These are phyloP conservation scores for Xenentodon cancila DNA, from an alignment of 2,797 vertebrate species.

Conservation along the genomic window DNA sequence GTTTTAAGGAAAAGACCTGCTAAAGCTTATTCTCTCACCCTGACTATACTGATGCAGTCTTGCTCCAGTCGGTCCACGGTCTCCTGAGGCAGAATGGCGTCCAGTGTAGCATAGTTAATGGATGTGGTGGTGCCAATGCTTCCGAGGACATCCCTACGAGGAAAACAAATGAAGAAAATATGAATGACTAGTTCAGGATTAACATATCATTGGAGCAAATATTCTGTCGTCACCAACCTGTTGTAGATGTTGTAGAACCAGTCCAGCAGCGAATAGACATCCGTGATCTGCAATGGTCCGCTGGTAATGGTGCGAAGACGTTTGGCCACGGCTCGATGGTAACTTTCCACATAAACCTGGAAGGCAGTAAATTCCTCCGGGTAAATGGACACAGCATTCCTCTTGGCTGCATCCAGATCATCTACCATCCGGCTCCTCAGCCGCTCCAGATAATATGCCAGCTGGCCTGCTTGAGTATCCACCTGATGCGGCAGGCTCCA, in stretches of 20 bases:
- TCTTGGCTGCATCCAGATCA: conserved; percentile 85
- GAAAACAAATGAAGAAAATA: neutral
- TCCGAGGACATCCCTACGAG: conserved; percentile 88
- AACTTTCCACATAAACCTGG: conserved; percentile 89
- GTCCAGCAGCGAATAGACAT: conserved; percentile 91
- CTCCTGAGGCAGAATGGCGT: conserved; percentile 85
- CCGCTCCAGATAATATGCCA: conserved; percentile 84
- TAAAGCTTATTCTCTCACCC: conserved; percentile 73
- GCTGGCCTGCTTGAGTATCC: conserved; percentile 83
- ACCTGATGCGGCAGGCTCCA: conserved; percentile 85
- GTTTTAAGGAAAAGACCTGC: neutral
- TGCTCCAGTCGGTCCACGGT: conserved; percentile 87
- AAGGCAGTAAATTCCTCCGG: conserved; percentile 88
- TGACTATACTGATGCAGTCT: conserved; percentile 87
- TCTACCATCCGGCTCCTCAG: conserved; percentile 84
- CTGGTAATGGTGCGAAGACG: conserved; percentile 82
- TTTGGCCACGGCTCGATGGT: conserved; percentile 86
- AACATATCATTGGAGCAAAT: neutral
- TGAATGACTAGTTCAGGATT: neutral
- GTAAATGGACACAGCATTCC: conserved; percentile 89
- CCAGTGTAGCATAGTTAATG: conserved; percentile 82
- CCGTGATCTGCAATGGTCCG: conserved; percentile 83
- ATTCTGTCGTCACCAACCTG: conserved; percentile 70
- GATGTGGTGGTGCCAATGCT: conserved; percentile 83
- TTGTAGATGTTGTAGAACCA: conserved; percentile 95